Percentiles rank a stretch among this genome's conserved stretches.
phyloP scores from a whole-genome alignment of 2,888 invertebrate species.

The Machimus atricapillus region DNA sequence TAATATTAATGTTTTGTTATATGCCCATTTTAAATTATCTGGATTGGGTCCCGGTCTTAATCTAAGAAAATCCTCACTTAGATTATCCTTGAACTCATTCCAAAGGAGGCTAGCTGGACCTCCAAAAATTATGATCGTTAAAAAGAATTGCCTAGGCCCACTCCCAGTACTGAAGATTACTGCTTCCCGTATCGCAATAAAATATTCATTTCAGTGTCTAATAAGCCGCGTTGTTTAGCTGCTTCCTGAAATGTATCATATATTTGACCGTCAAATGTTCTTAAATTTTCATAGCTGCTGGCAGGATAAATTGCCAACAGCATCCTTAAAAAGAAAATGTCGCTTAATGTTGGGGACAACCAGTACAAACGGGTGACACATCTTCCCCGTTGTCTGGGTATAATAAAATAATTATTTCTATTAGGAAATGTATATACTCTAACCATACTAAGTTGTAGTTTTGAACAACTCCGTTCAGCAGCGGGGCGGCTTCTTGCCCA shows the following conservation, averaged over 20 bases:
- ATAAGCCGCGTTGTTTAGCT: background rate
- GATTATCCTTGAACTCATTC: too few species aligned
- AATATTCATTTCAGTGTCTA: background rate
- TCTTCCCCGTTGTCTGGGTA: background rate
- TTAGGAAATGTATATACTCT: background rate
- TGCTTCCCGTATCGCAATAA: background rate
- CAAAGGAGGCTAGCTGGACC: too few species aligned
- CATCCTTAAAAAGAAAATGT: background rate
- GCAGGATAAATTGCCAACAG: too few species aligned
- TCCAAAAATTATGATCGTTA: too few species aligned
- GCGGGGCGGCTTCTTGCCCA: background rate
- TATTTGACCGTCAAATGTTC: background rate
- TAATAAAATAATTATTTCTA: background rate
- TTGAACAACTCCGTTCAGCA: background rate
- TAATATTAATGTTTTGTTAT: too few species aligned
- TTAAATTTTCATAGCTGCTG: background rate
- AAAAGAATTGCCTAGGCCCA: too few species aligned
- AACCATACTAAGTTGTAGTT: background rate
- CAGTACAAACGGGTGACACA: background rate
- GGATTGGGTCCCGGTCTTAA: too few species aligned
- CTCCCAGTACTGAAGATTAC: background rate
- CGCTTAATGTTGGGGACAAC: background rate
- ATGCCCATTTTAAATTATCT: too few species aligned
- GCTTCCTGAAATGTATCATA: background rate
- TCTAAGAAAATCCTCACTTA: too few species aligned